Base-by-base conservation (phyloP, 1,140 invertebrate genomes). In the Lasaia peninsularis region DNA sequence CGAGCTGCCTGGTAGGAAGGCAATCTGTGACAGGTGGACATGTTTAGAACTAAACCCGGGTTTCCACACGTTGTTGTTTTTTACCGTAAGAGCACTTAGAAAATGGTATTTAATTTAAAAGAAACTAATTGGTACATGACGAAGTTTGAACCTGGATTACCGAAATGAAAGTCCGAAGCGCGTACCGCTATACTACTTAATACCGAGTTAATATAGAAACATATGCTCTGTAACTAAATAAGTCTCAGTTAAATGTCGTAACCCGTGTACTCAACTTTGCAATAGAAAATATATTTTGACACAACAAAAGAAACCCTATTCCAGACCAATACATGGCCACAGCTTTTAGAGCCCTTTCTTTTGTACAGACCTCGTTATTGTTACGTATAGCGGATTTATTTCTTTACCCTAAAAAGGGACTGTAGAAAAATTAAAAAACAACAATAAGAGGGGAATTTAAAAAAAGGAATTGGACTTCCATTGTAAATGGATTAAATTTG, bases 341-440 rank as follows among this genome's bases (percentile, higher is more conserved):
- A 67, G 63, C 59, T 56, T 20, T 44, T 62, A 69, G 63, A 65
- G 65, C 62, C 64, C 63, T 65, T 72, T 71, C 63, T 60, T 51
- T 48, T 52, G 48, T 65, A 69, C 65, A 72, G 66, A 62, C 58
- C 62, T 56, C 49, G 64, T 70, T 68, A 69, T 67, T 71, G 67
- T 72, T 72, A 67, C 57, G 52, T 65, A 37, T 65, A 71, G 64
- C 56, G 58, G 65, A 70, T 73, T 73, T 71, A 63, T 73, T 62
- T 67, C 64, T 67, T 73, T 56, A 53, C 60, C 64, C 70, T 60
- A 56, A 52, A 65, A 68, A 50, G 56, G 60, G 24, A 3, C 59
- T 48, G 60, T 54, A 60, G 58, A 55, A 57, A 67, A 67, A 73
- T 73, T 67, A 67, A 67, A 73, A 70, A 70, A 73, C 62, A 67